Percentiles rank a stretch among this genome's conserved stretches.
These are phyloP conservation scores for Monochamus alternatus DNA, from an alignment of 2,888 invertebrate species.

Conservation along the genomic window DNA sequence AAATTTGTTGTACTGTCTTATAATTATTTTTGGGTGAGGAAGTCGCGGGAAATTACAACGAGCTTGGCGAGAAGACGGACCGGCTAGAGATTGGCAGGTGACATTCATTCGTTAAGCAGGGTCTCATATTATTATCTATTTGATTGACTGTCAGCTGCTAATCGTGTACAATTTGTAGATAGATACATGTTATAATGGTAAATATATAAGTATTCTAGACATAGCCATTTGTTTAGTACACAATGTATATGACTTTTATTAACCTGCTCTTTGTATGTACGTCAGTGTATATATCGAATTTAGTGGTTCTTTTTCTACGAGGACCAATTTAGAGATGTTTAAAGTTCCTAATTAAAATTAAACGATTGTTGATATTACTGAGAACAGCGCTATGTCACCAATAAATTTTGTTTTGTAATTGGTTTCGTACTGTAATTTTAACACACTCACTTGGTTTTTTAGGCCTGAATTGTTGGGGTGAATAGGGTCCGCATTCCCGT, in stretches of 20 bases:
- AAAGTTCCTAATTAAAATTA: slow-evolving; percentile 68
- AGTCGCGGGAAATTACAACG: not conserved
- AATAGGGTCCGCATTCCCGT: slow-evolving; percentile 64
- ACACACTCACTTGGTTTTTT: slow-evolving; percentile 52
- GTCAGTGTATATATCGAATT: slow-evolving; percentile 54
- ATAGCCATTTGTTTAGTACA: slow-evolving; percentile 62
- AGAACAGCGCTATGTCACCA: slow-evolving; percentile 40
- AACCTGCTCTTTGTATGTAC: slow-evolving; percentile 58
- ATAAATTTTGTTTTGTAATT: slow-evolving; percentile 46
- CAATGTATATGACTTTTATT: slow-evolving; percentile 63
- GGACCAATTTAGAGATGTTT: slow-evolving; percentile 69
- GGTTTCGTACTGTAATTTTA: slow-evolving; percentile 43
- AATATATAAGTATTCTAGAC: slow-evolving; percentile 56
- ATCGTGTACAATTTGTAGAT: slow-evolving; percentile 66
- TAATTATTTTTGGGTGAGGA: not conserved
- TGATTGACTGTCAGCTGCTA: slow-evolving; percentile 67
- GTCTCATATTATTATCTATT: slow-evolving; percentile 70
- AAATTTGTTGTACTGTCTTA: not conserved
- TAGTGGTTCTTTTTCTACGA: slow-evolving; percentile 63
- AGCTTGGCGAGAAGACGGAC: slow-evolving; percentile 26
- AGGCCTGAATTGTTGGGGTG: slow-evolving; percentile 60
- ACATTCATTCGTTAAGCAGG: slow-evolving; percentile 70
- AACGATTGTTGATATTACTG: slow-evolving; percentile 59
- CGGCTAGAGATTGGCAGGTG: slow-evolving; percentile 62
- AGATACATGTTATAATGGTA: slow-evolving; percentile 60